Percentiles rank a stretch among this genome's conserved stretches.
Evolutionary conservation across 2,888 invertebrate genomes (phyloP).

Genomic region (Chymomyza procnemis): DNA sequence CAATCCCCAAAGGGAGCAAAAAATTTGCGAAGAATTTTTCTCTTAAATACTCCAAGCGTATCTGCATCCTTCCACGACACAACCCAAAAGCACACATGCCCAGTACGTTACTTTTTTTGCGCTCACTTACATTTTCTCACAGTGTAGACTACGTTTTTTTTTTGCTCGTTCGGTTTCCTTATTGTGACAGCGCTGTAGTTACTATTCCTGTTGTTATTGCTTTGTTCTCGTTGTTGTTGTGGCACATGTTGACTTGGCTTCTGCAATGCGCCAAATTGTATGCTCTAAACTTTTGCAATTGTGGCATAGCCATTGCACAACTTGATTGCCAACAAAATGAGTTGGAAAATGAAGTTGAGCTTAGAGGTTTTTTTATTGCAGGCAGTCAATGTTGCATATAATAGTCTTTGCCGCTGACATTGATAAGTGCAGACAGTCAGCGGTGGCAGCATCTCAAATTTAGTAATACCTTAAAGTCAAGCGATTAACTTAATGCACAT

Average conservation of each 20-base stretch:
- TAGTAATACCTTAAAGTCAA: slow-evolving; percentile 20
- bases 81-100: too few relatives aligned
- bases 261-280: slow-evolving; percentile 20
- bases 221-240: not conserved
- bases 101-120: too few relatives aligned
- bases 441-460: not conserved
- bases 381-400: slow-evolving; percentile 3
- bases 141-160: not conserved
- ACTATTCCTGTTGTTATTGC: not conserved
- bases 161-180: slow-evolving; percentile 2
- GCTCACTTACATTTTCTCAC: too few relatives aligned
- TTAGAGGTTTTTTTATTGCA: slow-evolving; percentile 21
- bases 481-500: slow-evolving; percentile 1
- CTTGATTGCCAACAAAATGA: slow-evolving; percentile 11
- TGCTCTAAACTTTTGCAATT: slow-evolving; percentile 10
- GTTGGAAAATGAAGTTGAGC: slow-evolving; percentile 22
- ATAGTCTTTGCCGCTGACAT: not conserved
- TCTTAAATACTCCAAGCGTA: too few relatives aligned
- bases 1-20: too few relatives aligned
- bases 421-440: not conserved
- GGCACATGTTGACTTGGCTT: slow-evolving; percentile 20
- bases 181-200: slow-evolving; percentile 2
- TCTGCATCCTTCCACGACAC: too few relatives aligned
- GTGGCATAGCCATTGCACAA: not conserved
- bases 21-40: too few relatives aligned